Percentiles rank a stretch among this genome's conserved stretches.
These are phyloP conservation scores for Scomberomorus guttatus DNA, from an alignment of 2,797 vertebrate species.

Conservation along the genomic window DNA sequence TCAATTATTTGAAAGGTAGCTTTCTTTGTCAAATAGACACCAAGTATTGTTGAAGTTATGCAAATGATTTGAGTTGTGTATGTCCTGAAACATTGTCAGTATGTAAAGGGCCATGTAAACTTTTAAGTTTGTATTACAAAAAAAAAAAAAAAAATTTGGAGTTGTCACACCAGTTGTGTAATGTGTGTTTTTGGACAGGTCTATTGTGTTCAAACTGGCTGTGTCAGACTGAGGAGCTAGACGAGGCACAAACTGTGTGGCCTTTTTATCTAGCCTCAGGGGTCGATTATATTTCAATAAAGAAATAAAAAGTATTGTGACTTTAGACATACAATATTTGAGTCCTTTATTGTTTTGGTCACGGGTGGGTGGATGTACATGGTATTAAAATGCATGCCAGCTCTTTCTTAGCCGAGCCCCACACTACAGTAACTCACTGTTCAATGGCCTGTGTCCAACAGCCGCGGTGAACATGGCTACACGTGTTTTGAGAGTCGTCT, in stretches of 20 bases:
- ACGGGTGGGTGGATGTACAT: not conserved
- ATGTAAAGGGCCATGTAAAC: slow-evolving; percentile 46
- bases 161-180: slow-evolving; percentile 44
- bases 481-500: slow-evolving; percentile 2
- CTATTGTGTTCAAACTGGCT: slow-evolving; percentile 72
- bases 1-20: slow-evolving; percentile 16
- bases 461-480: not conserved
- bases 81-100: slow-evolving; percentile 37
- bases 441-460: slow-evolving; percentile 5
- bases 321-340: slow-evolving; percentile 12
- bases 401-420: not conserved
- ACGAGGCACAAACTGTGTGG: slow-evolving; percentile 69
- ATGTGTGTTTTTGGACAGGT: slow-evolving; percentile 68
- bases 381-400: slow-evolving; percentile 5
- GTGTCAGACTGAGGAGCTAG: slow-evolving; percentile 76
- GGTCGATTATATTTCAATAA: slow-evolving; percentile 76
- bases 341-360: not conserved
- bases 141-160: slow-evolving; percentile 15
- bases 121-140: slow-evolving; percentile 30
- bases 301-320: slow-evolving; percentile 64
- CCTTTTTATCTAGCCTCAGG: slow-evolving; percentile 77
- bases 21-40: slow-evolving; percentile 14
- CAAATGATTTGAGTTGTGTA: slow-evolving; percentile 41
- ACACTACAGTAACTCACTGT: not conserved
- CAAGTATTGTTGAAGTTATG: slow-evolving; percentile 25